Conservation (phyloP, 2,113 vertebrate species). For the Corythoichthys haematopterus region DNA sequence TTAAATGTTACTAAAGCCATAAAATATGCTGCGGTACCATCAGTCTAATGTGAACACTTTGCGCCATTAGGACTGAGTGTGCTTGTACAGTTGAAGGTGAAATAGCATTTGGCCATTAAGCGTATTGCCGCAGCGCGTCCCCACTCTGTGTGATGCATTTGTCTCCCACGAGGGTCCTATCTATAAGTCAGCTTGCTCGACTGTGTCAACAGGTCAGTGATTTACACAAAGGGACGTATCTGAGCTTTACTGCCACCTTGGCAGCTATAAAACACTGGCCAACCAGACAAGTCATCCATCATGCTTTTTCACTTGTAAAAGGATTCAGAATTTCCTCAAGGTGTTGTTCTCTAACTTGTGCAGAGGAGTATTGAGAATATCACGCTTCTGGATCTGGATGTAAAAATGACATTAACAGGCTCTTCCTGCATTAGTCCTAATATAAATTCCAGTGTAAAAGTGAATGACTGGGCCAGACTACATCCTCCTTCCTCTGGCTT, state of each 20-base stretch:
- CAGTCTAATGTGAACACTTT: conserved; percentile 4
- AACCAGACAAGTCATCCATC: conserved; percentile 41
- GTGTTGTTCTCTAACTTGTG: conserved; percentile 51
- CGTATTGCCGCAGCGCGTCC: conserved; percentile 2
- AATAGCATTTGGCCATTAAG: conserved; percentile 31
- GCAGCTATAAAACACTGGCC: conserved; percentile 44
- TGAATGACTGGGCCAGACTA: conserved; percentile 12
- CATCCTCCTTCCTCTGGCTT: conserved; percentile 27
- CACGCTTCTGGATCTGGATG: not conserved
- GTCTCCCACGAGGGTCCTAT: conserved; percentile 32
- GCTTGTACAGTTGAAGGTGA: conserved; percentile 36
- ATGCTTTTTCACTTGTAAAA: conserved; percentile 21
- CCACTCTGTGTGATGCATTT: conserved; percentile 44
- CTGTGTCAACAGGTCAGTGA: conserved; percentile 48
- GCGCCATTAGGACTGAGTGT: conserved; percentile 1
- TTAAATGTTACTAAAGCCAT: not conserved
- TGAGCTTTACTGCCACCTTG: conserved; percentile 40
- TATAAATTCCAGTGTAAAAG: not conserved
- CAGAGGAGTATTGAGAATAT: conserved; percentile 33
- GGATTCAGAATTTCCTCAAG: conserved; percentile 42
- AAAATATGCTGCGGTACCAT: conserved; percentile 1
- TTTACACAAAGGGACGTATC: conserved; percentile 42
- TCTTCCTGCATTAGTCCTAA: not conserved
- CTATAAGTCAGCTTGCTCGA: conserved; percentile 37
- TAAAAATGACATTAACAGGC: conserved; percentile 17